Evolutionary conservation across 2,888 invertebrate genomes (phyloP).

Genomic region (Caenorhabditis zanzibari): DNA sequence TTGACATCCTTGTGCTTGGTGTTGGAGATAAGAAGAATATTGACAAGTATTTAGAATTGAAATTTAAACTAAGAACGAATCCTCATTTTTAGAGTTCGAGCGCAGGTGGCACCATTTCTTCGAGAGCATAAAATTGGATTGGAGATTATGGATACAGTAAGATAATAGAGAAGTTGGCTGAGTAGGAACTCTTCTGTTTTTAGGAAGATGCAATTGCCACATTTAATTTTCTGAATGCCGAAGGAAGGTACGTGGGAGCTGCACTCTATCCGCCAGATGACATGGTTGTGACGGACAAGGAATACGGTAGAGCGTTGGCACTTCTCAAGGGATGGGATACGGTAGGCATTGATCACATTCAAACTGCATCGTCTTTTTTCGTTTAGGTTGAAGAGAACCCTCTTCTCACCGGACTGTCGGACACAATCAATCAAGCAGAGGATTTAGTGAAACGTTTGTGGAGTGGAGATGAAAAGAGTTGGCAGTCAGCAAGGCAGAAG

Average conservation of each 20-base stretch:
- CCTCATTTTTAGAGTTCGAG: slow-evolving; percentile 59
- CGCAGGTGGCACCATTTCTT: slow-evolving; percentile 79
- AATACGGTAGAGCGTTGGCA: slow-evolving; percentile 77
- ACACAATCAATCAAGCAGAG: slow-evolving; percentile 66
- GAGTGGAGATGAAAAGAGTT: slow-evolving; percentile 70
- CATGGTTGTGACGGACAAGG: slow-evolving; percentile 75
- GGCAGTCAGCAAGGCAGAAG: slow-evolving; percentile 59
- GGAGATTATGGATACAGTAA: slow-evolving; percentile 89
- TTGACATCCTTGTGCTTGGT: slow-evolving; percentile 85
- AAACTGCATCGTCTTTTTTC: not conserved
- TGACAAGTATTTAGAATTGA: slow-evolving; percentile 70
- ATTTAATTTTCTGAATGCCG: slow-evolving; percentile 93
- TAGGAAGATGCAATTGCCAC: slow-evolving; percentile 91
- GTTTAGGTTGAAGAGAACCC: slow-evolving; percentile 75
- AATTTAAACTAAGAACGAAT: too few relatives aligned
- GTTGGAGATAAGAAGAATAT: slow-evolving; percentile 82
- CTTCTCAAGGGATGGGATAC: slow-evolving; percentile 76
- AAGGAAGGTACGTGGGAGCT: slow-evolving; percentile 88
- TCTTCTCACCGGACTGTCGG: slow-evolving; percentile 67
- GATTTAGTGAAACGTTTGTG: slow-evolving; percentile 73
- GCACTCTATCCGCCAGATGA: slow-evolving; percentile 86
- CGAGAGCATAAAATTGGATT: slow-evolving; percentile 87
- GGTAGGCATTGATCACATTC: slow-evolving; percentile 21
- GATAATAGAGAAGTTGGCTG: not conserved
- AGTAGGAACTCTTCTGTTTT: slow-evolving; percentile 26